Base-by-base conservation (phyloP, 1,140 invertebrate genomes). In the Brachionus rotundiformis region DNA sequence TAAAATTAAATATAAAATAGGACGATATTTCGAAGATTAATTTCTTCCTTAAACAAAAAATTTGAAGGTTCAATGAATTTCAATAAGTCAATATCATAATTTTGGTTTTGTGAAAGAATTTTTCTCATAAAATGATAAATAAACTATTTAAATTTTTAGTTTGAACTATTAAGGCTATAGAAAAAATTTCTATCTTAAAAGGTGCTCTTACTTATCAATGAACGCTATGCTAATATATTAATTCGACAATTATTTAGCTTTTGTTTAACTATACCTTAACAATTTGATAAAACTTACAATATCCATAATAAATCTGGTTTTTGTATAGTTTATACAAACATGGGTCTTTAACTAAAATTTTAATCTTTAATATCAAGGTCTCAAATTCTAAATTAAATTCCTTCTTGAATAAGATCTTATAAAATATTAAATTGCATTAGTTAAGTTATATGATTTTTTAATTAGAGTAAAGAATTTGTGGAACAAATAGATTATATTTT, bases 1-100 rank as follows among this genome's bases (percentile, higher is more conserved):
- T 49, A 6, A 16, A 49, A 49, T 16, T 54, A 19, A 16, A 54
- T 54, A 19, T 19, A 54, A 54, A 54, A 54, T 54, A 54, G 47
- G 47, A 54, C 16, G 47, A 54, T 54, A 3, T 8, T 16, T 23
- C 47, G 47, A 54, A 54, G 47, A 54, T 54, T 54, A 54, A 54
- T 54, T 54, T 54, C 47, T 8, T 54, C 47, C 47, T 54, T 54
- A 54, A 54, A 54, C 47, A 54, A 23, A 2, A 54, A 23, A 19
- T 54, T 54, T 54, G 23, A 54, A 19, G 47, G 47, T 54, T 54
- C 47, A 54, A 54, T 54, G 47, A 54, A 54, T 54, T 54, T 54
- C 47, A 54, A 54, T 54, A 54, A 54, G 47, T 54, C 47, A 54
- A 54, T 23, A 54, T 54, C 19, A 54, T 19, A 19, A 54, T 54